A percentile compares a stretch with the other conserved stretches of the same genome.
Evolutionary conservation across 2,797 vertebrate species (phyloP).

Genomic region (Macropodus opercularis): DNA sequence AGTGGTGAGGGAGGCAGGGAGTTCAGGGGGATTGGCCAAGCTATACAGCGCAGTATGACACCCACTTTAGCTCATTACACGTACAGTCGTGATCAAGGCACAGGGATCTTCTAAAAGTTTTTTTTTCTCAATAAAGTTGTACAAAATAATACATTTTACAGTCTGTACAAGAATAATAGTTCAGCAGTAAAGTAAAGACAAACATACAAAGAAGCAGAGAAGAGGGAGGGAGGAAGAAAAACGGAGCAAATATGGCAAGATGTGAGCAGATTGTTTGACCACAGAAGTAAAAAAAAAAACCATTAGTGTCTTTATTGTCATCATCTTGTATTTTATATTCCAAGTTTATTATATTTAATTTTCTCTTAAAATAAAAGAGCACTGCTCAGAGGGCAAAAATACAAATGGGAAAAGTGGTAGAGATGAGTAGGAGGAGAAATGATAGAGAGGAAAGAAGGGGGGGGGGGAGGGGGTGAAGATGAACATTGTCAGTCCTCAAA

Average conservation of each 20-base stretch:
- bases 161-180: constrained; percentile 97
- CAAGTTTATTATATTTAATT: constrained; percentile 59
- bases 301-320: constrained; percentile 55
- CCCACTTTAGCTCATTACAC: constrained; percentile 92
- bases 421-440: background rate
- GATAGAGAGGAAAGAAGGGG: background rate
- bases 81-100: constrained; percentile 97
- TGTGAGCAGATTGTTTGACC: constrained; percentile 31
- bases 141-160: constrained; percentile 99
- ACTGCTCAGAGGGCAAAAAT: constrained; percentile 43
- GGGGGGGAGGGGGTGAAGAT: background rate
- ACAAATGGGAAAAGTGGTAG: constrained; percentile 26
- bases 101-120: constrained; percentile 94
- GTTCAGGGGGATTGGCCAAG: constrained; percentile 83
- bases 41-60: constrained; percentile 94
- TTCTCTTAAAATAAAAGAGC: constrained; percentile 55
- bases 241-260: constrained; percentile 27
- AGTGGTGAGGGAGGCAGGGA: constrained; percentile 41
- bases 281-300: constrained; percentile 18
- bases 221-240: constrained; percentile 10
- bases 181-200: constrained; percentile 88
- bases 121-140: constrained; percentile 92
- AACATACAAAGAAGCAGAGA: constrained; percentile 64
- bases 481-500: constrained; percentile 1
- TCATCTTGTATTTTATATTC: constrained; percentile 54